These are phyloP conservation scores for Drosophila carrolli DNA, from an alignment of 1,140 invertebrate species.

Conservation along the genomic window DNA sequence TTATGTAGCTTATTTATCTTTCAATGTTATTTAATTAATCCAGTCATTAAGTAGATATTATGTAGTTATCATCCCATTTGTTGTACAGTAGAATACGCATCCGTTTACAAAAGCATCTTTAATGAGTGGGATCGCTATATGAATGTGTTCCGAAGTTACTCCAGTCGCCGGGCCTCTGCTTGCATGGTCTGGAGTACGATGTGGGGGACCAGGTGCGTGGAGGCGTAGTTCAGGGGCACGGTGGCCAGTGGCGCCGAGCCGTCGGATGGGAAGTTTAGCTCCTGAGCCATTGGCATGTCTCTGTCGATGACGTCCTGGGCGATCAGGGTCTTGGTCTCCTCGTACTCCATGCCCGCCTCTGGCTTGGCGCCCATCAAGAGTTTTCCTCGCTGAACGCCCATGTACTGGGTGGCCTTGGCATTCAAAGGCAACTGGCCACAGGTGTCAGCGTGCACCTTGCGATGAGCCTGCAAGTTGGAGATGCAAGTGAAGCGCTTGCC, in stretches of 20 bases:
- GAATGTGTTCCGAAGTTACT: slow-evolving; percentile 56
- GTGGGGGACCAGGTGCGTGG: slow-evolving; percentile 66
- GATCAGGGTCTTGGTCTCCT: slow-evolving; percentile 77
- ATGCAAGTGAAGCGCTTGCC: slow-evolving; percentile 85
- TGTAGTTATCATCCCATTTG: slow-evolving; percentile 41
- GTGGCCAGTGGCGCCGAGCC: slow-evolving; percentile 68
- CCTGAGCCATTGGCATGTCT: slow-evolving; percentile 77
- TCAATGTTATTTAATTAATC: slow-evolving; percentile 46
- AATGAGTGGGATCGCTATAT: slow-evolving; percentile 46
- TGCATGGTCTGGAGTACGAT: slow-evolving; percentile 76
- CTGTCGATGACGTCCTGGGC: slow-evolving; percentile 78
- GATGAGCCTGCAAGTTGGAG: slow-evolving; percentile 85
- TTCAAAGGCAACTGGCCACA: slow-evolving; percentile 75
- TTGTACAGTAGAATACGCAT: slow-evolving; percentile 48
- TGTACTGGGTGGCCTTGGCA: slow-evolving; percentile 79
- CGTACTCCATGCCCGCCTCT: slow-evolving; percentile 77
- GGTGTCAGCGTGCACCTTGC: slow-evolving; percentile 80
- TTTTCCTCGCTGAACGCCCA: slow-evolving; percentile 81
- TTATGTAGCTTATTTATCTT: slow-evolving; percentile 32
- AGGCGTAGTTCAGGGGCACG: slow-evolving; percentile 68
- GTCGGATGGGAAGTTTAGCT: slow-evolving; percentile 75
- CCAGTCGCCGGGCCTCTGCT: slow-evolving; percentile 60
- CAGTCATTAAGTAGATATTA: slow-evolving; percentile 51
- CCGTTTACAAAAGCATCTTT: slow-evolving; percentile 48
- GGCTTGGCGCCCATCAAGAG: slow-evolving; percentile 79